Conservation (phyloP, 2,888 invertebrate genomes). For the Hypsopygia costalis region DNA sequence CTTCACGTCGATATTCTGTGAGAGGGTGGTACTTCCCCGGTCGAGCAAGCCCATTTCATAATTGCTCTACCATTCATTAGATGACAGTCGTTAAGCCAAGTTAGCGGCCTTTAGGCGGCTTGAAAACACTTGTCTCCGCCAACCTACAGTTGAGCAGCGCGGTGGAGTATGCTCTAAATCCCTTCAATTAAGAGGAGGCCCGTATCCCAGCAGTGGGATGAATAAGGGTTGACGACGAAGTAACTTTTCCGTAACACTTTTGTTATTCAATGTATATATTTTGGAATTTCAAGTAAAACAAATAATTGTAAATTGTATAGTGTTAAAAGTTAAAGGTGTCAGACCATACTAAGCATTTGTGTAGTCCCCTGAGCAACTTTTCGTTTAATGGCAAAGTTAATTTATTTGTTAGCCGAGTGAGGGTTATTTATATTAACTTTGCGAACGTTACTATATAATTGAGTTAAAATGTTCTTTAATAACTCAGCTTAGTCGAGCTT, state of each 20-base stretch:
- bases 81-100: too few relatives aligned
- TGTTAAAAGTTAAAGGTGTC: not conserved
- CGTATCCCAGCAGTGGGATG: too few relatives aligned
- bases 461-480: not conserved
- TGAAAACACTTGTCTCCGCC: too few relatives aligned
- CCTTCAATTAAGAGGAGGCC: too few relatives aligned
- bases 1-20: too few relatives aligned
- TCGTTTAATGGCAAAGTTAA: not conserved
- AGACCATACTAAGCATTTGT: not conserved
- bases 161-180: too few relatives aligned
- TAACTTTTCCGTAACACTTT: not conserved
- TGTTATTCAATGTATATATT: not conserved
- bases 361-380: not conserved
- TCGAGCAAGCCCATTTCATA: too few relatives aligned
- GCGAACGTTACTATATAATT: not conserved
- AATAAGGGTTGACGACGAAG: too few relatives aligned
- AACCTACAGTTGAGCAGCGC: too few relatives aligned
- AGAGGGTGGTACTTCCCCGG: too few relatives aligned
- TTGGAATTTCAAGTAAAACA: not conserved
- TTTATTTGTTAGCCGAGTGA: not conserved
- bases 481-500: not conserved
- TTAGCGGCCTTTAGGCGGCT: too few relatives aligned
- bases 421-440: not conserved
- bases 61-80: too few relatives aligned
- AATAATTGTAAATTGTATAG: not conserved